Evolutionary conservation across 2,888 invertebrate species (phyloP).

Genomic region (Tipula confusa): DNA sequence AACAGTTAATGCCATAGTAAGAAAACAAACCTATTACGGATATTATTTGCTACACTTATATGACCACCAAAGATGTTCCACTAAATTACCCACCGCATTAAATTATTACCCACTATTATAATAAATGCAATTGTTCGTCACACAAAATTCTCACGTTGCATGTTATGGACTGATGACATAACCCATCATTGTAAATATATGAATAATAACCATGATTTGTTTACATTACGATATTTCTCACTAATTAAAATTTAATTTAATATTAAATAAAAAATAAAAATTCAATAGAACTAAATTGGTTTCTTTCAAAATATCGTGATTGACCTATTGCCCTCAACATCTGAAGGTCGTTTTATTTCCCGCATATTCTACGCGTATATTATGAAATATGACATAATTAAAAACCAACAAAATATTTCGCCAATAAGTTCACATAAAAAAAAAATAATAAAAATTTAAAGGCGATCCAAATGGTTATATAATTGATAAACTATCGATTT

Average conservation of each 20-base stretch:
- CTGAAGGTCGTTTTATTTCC: not conserved
- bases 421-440: not conserved
- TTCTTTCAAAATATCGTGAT: not conserved
- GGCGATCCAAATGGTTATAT: too few relatives aligned
- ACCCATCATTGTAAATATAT: not conserved
- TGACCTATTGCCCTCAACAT: not conserved
- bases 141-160: not conserved
- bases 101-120: not conserved
- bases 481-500: not conserved
- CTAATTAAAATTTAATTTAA: not conserved
- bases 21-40: not conserved
- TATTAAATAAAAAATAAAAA: not conserved
- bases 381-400: not conserved
- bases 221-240: not conserved
- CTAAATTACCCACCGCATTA: not conserved
- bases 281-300: not conserved
- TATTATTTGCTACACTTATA: not conserved
- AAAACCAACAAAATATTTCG: not conserved
- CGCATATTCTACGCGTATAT: not conserved
- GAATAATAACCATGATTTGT: not conserved
- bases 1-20: too few relatives aligned
- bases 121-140: not conserved
- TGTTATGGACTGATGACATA: not conserved
- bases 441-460: too few relatives aligned
- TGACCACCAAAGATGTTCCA: not conserved